Conservation (phyloP, 2,888 invertebrate genomes). For the Lycia hirtaria region DNA sequence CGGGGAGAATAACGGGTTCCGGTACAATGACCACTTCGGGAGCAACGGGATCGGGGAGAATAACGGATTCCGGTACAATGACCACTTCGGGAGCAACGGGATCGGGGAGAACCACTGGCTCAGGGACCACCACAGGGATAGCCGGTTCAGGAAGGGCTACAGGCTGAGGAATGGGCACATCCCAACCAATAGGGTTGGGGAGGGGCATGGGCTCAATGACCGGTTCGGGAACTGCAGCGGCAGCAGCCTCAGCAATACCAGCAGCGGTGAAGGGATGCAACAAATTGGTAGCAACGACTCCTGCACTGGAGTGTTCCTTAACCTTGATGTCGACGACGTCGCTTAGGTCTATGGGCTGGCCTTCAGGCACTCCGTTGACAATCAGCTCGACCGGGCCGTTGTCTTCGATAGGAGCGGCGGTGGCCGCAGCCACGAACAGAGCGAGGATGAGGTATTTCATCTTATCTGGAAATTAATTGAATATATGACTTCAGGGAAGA, state of each 20-base stretch:
- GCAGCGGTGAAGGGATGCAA: slow-evolving; percentile 62
- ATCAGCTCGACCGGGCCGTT: slow-evolving; percentile 60
- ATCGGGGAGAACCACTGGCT: slow-evolving; percentile 38
- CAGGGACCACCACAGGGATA: slow-evolving; percentile 41
- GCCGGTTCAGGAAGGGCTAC: slow-evolving; percentile 36
- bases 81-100: slow-evolving; percentile 37
- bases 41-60: slow-evolving; percentile 39
- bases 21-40: slow-evolving; percentile 29
- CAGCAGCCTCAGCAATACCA: slow-evolving; percentile 61
- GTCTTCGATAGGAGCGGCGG: slow-evolving; percentile 56
- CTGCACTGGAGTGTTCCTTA: slow-evolving; percentile 56
- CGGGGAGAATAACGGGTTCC: slow-evolving; percentile 13
- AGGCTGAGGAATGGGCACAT: slow-evolving; percentile 31
- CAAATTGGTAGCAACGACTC: slow-evolving; percentile 53
- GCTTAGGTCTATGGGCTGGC: slow-evolving; percentile 59
- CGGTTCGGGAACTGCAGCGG: slow-evolving; percentile 40
- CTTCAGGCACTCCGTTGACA: slow-evolving; percentile 65
- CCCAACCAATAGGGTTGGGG: slow-evolving; percentile 16
- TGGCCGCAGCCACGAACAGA: slow-evolving; percentile 61
- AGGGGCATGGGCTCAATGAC: slow-evolving; percentile 7
- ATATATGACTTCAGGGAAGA: too few species aligned
- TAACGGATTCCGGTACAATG: slow-evolving; percentile 35
- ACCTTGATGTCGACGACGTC: slow-evolving; percentile 60
- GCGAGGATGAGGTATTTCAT: slow-evolving; percentile 68
- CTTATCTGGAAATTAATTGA: slow-evolving; percentile 48